Conservation (phyloP, 2,113 vertebrate species). For the Eublepharis macularius region DNA sequence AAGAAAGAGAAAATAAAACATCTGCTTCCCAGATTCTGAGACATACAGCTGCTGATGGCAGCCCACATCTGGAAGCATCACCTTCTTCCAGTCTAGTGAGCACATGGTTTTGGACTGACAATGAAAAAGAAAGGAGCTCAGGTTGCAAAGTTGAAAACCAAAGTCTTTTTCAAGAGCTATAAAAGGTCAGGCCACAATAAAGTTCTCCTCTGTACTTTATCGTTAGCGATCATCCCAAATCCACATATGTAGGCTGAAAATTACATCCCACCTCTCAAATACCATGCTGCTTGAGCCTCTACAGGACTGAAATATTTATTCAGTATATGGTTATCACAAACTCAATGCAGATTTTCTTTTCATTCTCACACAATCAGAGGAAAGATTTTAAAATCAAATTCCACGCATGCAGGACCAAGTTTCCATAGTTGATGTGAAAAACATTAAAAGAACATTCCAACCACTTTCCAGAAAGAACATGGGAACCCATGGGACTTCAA, state of each 20-base stretch:
- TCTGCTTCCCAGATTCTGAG: constrained; percentile 58
- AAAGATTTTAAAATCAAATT: not conserved
- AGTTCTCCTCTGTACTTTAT: constrained; percentile 40
- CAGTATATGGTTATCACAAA: not conserved
- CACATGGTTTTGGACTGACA: not conserved
- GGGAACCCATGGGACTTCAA: not conserved
- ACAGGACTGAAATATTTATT: not conserved
- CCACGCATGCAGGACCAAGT: not conserved
- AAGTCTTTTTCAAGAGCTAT: constrained; percentile 51
- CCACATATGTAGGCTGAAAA: not conserved
- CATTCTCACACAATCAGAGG: not conserved
- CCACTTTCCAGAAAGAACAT: not conserved
- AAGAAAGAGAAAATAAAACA: constrained; percentile 41
- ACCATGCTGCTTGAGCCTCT: not conserved
- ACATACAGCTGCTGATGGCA: constrained; percentile 42
- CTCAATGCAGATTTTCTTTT: not conserved
- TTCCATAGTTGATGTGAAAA: not conserved
- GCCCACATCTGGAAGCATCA: constrained; percentile 39
- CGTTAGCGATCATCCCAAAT: constrained; percentile 2
- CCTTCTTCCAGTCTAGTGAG: constrained; percentile 35
- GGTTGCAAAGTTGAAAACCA: constrained; percentile 9
- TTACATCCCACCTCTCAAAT: not conserved
- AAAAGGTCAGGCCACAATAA: not conserved
- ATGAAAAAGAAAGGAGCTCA: not conserved
- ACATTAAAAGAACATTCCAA: not conserved